These are phyloP conservation scores for Peromyscus aztecus DNA, from an alignment of 2,797 vertebrate species.

Conservation along the genomic window DNA sequence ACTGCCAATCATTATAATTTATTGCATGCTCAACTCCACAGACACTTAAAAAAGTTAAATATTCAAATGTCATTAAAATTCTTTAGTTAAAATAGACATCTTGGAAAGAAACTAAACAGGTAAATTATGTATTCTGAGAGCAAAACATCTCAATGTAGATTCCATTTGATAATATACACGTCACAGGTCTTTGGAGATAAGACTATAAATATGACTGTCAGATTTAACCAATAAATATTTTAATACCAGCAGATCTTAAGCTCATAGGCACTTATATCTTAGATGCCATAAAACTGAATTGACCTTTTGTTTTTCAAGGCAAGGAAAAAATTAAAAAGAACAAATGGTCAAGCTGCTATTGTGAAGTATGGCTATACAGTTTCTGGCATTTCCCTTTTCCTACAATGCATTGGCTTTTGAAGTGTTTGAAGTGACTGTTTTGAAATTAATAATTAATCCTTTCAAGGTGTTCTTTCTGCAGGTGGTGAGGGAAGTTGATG, in stretches of 20 bases:
- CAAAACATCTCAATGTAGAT: constrained; percentile 67
- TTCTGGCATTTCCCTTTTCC: constrained; percentile 3
- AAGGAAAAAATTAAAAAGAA: constrained; percentile 49
- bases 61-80: constrained; percentile 78
- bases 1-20: constrained; percentile 82
- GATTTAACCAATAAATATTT: constrained; percentile 81
- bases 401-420: constrained; percentile 51
- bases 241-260: constrained; percentile 62
- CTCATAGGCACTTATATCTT: constrained; percentile 55
- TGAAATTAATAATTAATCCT: constrained; percentile 82
- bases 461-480: constrained; percentile 72
- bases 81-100: constrained; percentile 66
- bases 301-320: constrained; percentile 68
- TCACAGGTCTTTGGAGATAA: constrained; percentile 75
- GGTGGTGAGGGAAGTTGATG: constrained; percentile 62
- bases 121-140: constrained; percentile 76
- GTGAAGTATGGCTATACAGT: background rate
- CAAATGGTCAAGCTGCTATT: constrained; percentile 42
- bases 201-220: constrained; percentile 70
- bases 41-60: constrained; percentile 72
- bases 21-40: constrained; percentile 69
- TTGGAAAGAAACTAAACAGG: constrained; percentile 69
- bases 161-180: constrained; percentile 68
- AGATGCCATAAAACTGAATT: constrained; percentile 71
- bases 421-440: constrained; percentile 78